These are phyloP conservation scores for Metacarcinus magister DNA, from an alignment of 2,888 invertebrate species.

Conservation along the genomic window DNA sequence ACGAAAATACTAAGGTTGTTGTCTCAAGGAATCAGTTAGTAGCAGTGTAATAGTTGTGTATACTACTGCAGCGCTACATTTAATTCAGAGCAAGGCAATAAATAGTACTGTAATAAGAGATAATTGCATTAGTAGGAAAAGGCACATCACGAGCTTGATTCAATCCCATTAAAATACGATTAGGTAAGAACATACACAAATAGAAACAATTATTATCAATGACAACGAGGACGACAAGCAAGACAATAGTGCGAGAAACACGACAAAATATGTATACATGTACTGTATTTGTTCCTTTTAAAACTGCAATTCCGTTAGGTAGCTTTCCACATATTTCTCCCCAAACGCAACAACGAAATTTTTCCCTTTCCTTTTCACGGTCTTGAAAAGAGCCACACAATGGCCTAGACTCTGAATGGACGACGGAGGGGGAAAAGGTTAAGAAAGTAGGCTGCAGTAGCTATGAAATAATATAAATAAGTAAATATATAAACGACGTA, in stretches of 20 bases:
- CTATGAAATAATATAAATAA: background rate
- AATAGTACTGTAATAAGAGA: too few relatives aligned
- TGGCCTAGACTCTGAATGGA: background rate
- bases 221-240: too few relatives aligned
- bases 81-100: too few relatives aligned
- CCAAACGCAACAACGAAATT: background rate
- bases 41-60: too few relatives aligned
- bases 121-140: too few relatives aligned
- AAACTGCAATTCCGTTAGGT: background rate
- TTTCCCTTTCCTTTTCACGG: background rate
- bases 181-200: too few relatives aligned
- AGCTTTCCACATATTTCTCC: background rate
- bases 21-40: too few relatives aligned
- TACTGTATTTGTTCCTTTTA: background rate
- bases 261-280: background rate
- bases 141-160: too few relatives aligned
- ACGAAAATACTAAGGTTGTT: too few relatives aligned
- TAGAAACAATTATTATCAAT: background rate
- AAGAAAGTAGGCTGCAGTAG: background rate
- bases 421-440: background rate
- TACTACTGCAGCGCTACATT: too few relatives aligned
- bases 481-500: background rate
- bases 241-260: background rate
- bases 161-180: too few relatives aligned
- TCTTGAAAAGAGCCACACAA: constrained; percentile 20